Base-by-base conservation (phyloP, 1,140 invertebrate genomes). In the Saccostrea cuccullata region DNA sequence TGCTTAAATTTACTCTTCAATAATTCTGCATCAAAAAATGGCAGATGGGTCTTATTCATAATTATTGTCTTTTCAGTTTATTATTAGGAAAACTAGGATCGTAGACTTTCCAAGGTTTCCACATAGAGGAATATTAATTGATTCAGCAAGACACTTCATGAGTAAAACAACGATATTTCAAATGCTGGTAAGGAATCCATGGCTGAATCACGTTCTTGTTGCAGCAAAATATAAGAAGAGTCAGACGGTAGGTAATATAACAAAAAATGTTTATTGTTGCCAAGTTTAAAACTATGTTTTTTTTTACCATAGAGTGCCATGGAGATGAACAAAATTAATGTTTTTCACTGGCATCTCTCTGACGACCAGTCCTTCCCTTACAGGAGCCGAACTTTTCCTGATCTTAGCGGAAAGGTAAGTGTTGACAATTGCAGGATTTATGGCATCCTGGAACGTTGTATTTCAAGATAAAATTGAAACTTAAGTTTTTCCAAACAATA, bases 271-370 rank as follows among this genome's bases (percentile, higher is more conserved):
- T 36, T 36, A 36, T 36, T 36, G 30, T 36, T 36, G 30, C 30
- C 47, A 47, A 47, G 47, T 47, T 47, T 8, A 47, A 6, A 36
- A 36, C 30, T 36, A 0, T 47, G 5, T 47, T 47, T 47, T 47
- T 47, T 47, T 47, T 47, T 47, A 47, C 6, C 87, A 40, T 86
- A 94, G 94, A 93, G 94, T 47, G 93, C 92, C 4, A 94, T 94
- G 93, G 85, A 87, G 9, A 89, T 91, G 82, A 94, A 94, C 86
- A 94, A 94, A 84, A 86, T 94, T 90, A 94, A 96, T 90, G 95
- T 96, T 23, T 95, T 96, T 67, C 96, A 96, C 92, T 96, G 96
- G 96, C 96, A 96, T 91, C 94, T 96, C 13, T 95, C 96, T 0
- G 96, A 96, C 92, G 96, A 96, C 87, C 96, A 96, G 91, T 96